Base-by-base conservation (phyloP, 2,797 vertebrate species). In the Chloroceryle amazona region DNA sequence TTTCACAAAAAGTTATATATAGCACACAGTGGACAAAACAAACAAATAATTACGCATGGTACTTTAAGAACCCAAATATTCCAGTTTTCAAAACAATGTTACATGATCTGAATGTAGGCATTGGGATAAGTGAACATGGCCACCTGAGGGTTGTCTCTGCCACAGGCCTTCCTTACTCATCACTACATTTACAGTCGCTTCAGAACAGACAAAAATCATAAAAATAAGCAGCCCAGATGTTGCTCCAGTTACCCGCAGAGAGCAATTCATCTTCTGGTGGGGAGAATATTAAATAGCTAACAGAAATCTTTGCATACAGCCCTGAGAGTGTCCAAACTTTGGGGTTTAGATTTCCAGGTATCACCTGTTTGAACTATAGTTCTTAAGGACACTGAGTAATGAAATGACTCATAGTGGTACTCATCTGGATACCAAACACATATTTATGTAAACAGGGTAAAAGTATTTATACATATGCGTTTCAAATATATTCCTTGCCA, bases 111-210 rank as follows among this genome's bases (percentile, higher is more conserved):
- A 92, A 70, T 0, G 0, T 8, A 57, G 61, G n/a, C 41, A 66
- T 4, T 10, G 1, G 19, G 15, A 31, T 65, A 70, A 65, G 28
- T 66, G 37, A 67, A 44, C 46, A 39, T 0, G 0, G 31, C 8
- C 44, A 89, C 17, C 13, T 65, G 16, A 78, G 21, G 12, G 29
- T 6, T 68, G n/a, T 9, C 71, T 72, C 15, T 35, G 41, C 31
- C 41, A 72, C 61, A 65, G 25, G 35, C 28, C 49, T 71, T 52
- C 60, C 49, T 63, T 76, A 39, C 42, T 63, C 35, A 58, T 55
- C 39, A 25, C 18, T 54, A 4, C 8, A 54, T 72, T 79, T 63
- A 58, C 0, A 49, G 58, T 46, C 49, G 47, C 65, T 84, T 54
- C 55, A 66, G 60, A 93, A 78, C 20, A 70, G 39, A 62, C 25